These are phyloP conservation scores for Siniperca chuatsi DNA, from an alignment of 2,113 vertebrate species.

Conservation along the genomic window DNA sequence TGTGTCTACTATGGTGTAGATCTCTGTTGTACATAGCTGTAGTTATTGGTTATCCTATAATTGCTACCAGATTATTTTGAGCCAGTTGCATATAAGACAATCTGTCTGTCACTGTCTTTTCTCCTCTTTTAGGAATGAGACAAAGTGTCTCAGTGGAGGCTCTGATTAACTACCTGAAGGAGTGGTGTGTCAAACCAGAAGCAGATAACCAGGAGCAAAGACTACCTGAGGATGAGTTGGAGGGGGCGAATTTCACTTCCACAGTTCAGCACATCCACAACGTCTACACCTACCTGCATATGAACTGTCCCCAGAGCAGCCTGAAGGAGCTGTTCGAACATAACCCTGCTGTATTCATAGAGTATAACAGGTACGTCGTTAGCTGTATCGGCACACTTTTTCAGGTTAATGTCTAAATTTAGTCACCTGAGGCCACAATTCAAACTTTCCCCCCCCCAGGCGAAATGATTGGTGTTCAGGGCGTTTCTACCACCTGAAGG, in stretches of 20 bases:
- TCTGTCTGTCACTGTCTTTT: not conserved
- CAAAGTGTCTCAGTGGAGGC: conserved; percentile 71
- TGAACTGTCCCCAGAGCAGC: conserved; percentile 66
- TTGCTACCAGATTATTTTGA: not conserved
- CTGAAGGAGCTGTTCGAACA: conserved; percentile 83
- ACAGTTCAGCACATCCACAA: conserved; percentile 79
- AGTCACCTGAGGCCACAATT: not conserved
- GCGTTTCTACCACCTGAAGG: conserved; percentile 84
- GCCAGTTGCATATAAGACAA: not conserved
- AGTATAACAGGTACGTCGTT: conserved; percentile 69
- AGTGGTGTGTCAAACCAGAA: conserved; percentile 76
- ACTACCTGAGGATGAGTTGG: conserved; percentile 28
- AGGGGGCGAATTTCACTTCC: conserved; percentile 76
- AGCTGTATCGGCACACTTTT: not conserved
- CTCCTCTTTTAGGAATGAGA: conserved; percentile 77
- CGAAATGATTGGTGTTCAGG: conserved; percentile 72
- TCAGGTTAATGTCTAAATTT: not conserved
- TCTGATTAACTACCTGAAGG: conserved; percentile 81
- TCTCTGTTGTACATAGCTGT: not conserved
- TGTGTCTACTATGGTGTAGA: not conserved
- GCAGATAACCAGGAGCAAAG: conserved; percentile 43
- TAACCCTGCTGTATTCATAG: conserved; percentile 83
- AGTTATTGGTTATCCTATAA: not conserved
- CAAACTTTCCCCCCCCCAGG: conserved; percentile 45
- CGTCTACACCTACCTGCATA: conserved; percentile 79